phyloP scores from a whole-genome alignment of 2,113 vertebrate species.

The Saccopteryx leptura region DNA sequence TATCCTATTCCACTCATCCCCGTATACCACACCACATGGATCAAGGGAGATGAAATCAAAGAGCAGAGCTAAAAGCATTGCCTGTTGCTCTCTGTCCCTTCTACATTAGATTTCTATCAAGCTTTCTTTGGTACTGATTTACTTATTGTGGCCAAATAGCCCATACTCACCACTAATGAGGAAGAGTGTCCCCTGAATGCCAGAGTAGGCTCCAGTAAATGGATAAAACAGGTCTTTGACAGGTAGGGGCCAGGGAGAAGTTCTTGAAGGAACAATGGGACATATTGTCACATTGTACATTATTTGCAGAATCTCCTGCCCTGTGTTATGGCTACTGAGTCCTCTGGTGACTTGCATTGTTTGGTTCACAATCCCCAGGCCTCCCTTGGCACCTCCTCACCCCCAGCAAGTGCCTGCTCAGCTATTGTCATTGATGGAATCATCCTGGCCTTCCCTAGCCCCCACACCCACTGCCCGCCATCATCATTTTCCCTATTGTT shows the following conservation, averaged over 20 bases:
- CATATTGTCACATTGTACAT: neutral
- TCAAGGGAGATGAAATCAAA: neutral
- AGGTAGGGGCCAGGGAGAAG: neutral
- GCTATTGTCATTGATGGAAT: slow-evolving; percentile 77
- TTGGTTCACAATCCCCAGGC: slow-evolving; percentile 42
- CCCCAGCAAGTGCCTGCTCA: slow-evolving; percentile 15
- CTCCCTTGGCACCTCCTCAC: accelerated
- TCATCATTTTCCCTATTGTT: slow-evolving; percentile 87
- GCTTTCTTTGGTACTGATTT: neutral
- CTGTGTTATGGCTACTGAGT: slow-evolving; percentile 54
- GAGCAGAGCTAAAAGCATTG: neutral
- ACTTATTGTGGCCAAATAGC: neutral
- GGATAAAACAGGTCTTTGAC: slow-evolving; percentile 21
- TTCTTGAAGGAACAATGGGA: slow-evolving; percentile 61
- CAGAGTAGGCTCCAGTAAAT: neutral
- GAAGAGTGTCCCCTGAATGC: neutral
- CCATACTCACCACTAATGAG: neutral
- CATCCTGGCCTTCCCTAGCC: slow-evolving; percentile 56
- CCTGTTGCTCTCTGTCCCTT: neutral
- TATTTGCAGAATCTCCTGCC: slow-evolving; percentile 57
- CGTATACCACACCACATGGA: neutral
- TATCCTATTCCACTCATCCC: neutral
- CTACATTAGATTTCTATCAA: neutral
- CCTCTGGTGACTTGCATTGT: slow-evolving; percentile 53
- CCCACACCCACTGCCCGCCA: slow-evolving; percentile 70